Evolutionary conservation across 2,797 vertebrate genomes (phyloP).

Genomic region (Pseudochirops cupreus): DNA sequence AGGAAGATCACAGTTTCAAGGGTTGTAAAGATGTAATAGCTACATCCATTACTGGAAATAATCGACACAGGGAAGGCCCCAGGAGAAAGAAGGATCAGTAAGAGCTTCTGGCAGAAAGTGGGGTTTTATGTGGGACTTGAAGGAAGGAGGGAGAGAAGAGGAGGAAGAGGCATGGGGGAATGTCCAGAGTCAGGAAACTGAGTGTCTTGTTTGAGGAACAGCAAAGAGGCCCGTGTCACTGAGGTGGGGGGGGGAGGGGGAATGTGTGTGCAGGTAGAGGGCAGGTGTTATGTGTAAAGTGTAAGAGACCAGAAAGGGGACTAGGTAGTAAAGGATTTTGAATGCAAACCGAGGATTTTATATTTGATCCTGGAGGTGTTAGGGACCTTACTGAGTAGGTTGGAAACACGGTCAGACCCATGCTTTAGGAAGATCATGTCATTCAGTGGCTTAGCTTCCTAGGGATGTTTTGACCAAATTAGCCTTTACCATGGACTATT

Average conservation of each 20-base stretch:
- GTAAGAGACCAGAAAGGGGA: neutral
- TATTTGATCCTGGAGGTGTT: neutral
- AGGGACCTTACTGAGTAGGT: neutral
- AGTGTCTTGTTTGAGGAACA: neutral
- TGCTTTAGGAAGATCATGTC: neutral
- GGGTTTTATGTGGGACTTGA: neutral
- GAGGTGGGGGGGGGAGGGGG: neutral
- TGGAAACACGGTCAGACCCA: neutral
- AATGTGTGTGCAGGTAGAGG: neutral
- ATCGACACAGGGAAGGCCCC: neutral
- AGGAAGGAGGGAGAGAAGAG: neutral
- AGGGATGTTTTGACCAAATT: neutral
- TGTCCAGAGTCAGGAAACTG: slow-evolving; percentile 9
- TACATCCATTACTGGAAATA: neutral
- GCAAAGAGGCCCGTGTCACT: slow-evolving; percentile 20
- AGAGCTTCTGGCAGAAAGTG: neutral
- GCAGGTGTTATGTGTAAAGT: neutral
- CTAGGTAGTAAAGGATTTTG: neutral
- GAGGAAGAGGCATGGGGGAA: neutral
- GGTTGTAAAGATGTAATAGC: neutral
- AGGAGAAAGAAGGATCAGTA: neutral
- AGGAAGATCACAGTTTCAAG: neutral
- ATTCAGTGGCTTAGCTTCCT: neutral
- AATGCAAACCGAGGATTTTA: neutral
- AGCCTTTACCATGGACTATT: neutral